Conservation (phyloP, 2,797 vertebrate genomes). For the Eulemur coronatus region DNA sequence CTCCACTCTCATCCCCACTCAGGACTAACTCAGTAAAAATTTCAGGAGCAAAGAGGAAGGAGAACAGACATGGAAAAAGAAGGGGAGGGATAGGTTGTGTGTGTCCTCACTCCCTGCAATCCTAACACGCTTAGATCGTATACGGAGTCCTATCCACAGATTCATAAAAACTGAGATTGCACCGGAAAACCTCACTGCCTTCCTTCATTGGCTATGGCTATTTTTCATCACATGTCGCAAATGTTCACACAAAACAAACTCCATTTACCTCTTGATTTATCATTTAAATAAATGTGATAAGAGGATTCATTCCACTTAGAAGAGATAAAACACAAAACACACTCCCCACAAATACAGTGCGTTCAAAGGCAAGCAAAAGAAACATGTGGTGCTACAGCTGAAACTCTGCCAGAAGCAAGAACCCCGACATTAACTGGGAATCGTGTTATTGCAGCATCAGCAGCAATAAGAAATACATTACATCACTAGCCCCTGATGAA, state of each 20-base stretch:
- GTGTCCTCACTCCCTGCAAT: background rate
- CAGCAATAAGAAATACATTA: background rate
- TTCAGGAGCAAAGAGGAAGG: background rate
- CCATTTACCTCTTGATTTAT: background rate
- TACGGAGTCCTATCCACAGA: background rate
- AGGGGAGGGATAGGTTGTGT: background rate
- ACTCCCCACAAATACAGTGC: background rate
- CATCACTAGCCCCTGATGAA: background rate
- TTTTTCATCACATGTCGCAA: background rate
- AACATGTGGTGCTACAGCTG: too few relatives aligned
- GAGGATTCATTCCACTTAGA: constrained; percentile 23
- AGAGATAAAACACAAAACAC: background rate
- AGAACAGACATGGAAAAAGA: background rate
- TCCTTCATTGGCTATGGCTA: background rate
- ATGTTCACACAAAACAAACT: background rate
- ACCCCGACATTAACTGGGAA: background rate
- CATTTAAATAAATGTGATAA: background rate
- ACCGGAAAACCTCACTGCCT: background rate
- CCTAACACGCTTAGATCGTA: background rate
- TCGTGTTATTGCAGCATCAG: background rate
- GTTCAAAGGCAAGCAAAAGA: background rate
- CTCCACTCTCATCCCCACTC: background rate
- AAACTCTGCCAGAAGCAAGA: background rate
- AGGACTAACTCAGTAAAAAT: background rate
- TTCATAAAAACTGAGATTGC: background rate